Conservation (phyloP, 1,140 invertebrate genomes). For the Eurosta solidaginis region DNA sequence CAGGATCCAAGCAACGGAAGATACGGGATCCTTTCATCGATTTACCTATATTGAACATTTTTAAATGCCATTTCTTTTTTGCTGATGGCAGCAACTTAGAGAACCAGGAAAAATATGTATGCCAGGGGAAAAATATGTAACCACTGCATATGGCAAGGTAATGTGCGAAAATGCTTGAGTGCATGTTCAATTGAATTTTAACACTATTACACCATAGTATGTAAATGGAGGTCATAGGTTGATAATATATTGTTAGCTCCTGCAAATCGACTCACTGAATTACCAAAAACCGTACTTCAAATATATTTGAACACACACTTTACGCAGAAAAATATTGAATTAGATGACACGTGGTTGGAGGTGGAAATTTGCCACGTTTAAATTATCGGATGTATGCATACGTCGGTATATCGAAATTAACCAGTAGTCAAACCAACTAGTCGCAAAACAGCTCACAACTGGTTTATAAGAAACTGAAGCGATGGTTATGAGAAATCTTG, state of each 20-base stretch:
- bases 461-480: too few relatives aligned
- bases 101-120: too few relatives aligned
- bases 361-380: background rate
- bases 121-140: too few relatives aligned
- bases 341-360: conserved; percentile 1
- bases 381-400: background rate
- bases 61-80: too few relatives aligned
- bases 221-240: background rate
- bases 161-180: background rate
- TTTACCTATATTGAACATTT: too few relatives aligned
- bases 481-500: too few relatives aligned
- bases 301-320: background rate
- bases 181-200: background rate
- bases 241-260: background rate
- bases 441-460: too few relatives aligned
- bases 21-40: too few relatives aligned
- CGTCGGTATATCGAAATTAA: background rate
- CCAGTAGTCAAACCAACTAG: too few relatives aligned
- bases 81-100: too few relatives aligned
- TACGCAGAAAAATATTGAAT: conserved; percentile 15
- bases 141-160: too few relatives aligned
- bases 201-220: background rate
- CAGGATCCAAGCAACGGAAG: too few relatives aligned
- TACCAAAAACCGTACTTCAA: conserved; percentile 8
- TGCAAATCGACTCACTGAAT: conserved; percentile 7